Base-by-base conservation (phyloP, 2,797 vertebrate species). In the Choloepus didactylus region DNA sequence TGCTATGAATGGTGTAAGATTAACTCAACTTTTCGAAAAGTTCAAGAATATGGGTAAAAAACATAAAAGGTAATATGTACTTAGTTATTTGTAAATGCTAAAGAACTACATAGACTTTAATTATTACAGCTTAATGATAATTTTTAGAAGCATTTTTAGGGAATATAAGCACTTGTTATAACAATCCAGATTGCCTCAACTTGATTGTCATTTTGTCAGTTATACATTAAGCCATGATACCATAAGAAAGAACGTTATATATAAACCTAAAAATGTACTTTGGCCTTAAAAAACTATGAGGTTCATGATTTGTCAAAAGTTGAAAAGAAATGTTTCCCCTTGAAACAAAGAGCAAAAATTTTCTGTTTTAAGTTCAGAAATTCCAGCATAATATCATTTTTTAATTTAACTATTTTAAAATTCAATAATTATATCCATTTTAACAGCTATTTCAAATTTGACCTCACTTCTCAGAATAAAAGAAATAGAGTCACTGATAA, bases 1-100 rank as follows among this genome's bases (percentile, higher is more conserved):
- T 81, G 4, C 38, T 67, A 31, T 44, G 4, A 89, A 44, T 14
- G 46, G n/a, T 89, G 1, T 44, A 67, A 59, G 16, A 67, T 35
- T 75, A 80, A 86, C 11, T 85, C 44, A 88, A 88, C 15, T 70
- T 79, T 87, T 44, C 41, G 75, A 6, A 77, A 73, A 91, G 44
- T 77, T 70, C 9, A 54, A 75, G 86, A 75, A 15, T 60, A 29
- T 10, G 31, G 59, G 4, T 3, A 59, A 49, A 85, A 76, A 44
- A 7, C 19, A 84, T 69, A 35, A 29, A 75, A 95, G 16, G 4
- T 41, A 49, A 59, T 59, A 89, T 25, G 16, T 54, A 75, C 35
- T 46, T 76, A 62, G 12, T 11, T 75, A n/a, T 95, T 60, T 75
- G 19, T 4, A 60, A 80, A 72, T 4, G 29, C 14, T 67, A 19